A percentile compares a stretch with the other conserved stretches of the same genome.
phyloP scores from a whole-genome alignment of 2,797 vertebrate genomes.

The Gambelia wislizenii region DNA sequence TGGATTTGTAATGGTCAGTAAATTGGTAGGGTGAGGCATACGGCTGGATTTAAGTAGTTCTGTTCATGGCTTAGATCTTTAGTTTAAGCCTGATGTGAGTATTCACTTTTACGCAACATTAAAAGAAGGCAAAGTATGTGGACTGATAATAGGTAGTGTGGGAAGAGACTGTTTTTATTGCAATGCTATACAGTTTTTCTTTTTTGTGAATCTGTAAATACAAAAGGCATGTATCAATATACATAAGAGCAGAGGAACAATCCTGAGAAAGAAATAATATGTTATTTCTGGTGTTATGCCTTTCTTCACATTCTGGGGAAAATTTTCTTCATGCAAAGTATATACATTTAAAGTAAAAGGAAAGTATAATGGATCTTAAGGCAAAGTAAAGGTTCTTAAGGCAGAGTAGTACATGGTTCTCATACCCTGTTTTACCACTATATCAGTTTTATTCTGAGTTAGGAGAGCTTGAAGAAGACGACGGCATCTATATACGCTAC shows the following conservation, averaged over 20 bases:
- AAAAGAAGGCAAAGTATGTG: neutral
- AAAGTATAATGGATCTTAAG: too few species aligned
- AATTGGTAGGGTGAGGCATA: conserved; percentile 33
- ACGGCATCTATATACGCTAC: too few species aligned
- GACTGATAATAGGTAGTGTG: too few species aligned
- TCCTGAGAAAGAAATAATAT: neutral
- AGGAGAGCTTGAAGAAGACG: too few species aligned
- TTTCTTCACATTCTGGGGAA: conserved; percentile 2
- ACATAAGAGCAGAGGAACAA: neutral
- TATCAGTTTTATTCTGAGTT: too few species aligned
- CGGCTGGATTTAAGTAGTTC: conserved; percentile 33
- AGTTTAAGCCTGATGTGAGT: neutral
- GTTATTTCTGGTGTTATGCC: neutral
- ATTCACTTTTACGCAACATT: neutral
- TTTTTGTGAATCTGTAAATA: neutral
- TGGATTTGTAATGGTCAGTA: conserved; percentile 59
- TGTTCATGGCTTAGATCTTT: neutral
- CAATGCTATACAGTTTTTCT: neutral
- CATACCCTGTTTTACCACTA: neutral
- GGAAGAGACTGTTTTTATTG: neutral
- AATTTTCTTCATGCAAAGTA: neutral
- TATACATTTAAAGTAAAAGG: neutral
- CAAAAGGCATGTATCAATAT: neutral
- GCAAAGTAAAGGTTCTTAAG: too few species aligned
- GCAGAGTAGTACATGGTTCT: neutral